Evolutionary conservation across 2,113 vertebrate species (phyloP), one percentile per base, ranked within the genome.

Genomic region (Tringa solitaria): DNA sequence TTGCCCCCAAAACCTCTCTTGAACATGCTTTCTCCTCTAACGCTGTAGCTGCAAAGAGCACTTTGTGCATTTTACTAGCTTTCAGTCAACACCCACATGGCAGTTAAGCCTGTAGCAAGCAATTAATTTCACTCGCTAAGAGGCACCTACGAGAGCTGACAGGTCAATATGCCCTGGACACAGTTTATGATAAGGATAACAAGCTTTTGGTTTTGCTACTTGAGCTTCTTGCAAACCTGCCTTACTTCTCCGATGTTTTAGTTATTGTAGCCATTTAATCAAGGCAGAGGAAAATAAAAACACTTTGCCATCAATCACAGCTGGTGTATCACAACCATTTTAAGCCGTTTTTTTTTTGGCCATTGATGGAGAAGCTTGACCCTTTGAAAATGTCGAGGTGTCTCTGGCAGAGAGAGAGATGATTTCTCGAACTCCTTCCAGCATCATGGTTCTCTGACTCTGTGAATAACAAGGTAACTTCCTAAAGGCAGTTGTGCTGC

Each of bases 1-100:
- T 12, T 46, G 32, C 30, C 82, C 18, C 26, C 72, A 84, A n/a
- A 67, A 8, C n/a, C 43, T 54, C 18, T 73, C 28, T 70, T 74
- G 4, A 35, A 12, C 0, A 0, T 35, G 4, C 46, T 60, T 77
- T 51, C 21, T 93, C 35, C n/a, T 78, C 30, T 59, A 51, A 7
- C 4, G 10, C 15, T 77, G 2, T 8, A 46, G 48, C 20, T 64
- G 18, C 53, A 24, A 14, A 5, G 7, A 43, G 6, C 26, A 79
- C 14, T 0, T 3, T 39, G 9, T 48, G 14, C 41, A 27, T 72
- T 74, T 46, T 14, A 12, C 16, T 27, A 7, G 21, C 14, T 93
- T 70, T 80, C 27, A 48, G 20, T 12, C 0, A 2, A 43, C 18
- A 9, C 74, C 60, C 54, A n/a, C 9, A 1, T 14, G 16, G n/a